These are phyloP conservation scores for Rhyacophila evoluta DNA, from an alignment of 2,888 invertebrate genomes.

Conservation along the genomic window DNA sequence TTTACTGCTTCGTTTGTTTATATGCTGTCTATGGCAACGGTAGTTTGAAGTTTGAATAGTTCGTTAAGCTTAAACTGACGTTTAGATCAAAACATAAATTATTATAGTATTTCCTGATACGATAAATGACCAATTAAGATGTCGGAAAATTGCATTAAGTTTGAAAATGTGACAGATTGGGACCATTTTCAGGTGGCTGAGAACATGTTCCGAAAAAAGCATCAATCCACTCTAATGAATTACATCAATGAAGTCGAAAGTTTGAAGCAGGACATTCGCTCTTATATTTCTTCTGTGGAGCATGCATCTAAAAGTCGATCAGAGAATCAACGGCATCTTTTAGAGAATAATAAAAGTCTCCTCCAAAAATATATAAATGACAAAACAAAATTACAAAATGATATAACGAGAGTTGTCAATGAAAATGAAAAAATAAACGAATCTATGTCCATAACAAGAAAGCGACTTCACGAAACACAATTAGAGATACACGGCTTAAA, in stretches of 20 bases:
- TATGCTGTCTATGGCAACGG: neutral
- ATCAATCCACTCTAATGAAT: constrained; percentile 29
- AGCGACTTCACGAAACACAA: constrained; percentile 23
- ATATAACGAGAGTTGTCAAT: neutral
- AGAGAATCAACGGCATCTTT: constrained; percentile 32
- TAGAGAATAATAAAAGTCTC: constrained; percentile 33
- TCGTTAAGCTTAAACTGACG: constrained; percentile 32
- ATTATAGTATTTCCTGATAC: neutral
- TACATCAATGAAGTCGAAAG: constrained; percentile 34
- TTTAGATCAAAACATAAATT: neutral
- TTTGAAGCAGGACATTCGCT: constrained; percentile 28
- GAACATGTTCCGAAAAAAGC: constrained; percentile 38
- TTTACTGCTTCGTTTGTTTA: neutral
- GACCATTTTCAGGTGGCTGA: constrained; percentile 34
- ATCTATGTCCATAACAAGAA: constrained; percentile 6
- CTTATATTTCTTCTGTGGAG: constrained; percentile 28
- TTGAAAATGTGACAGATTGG: constrained; percentile 37
- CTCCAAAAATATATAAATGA: constrained; percentile 33
- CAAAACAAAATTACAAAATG: constrained; percentile 8
- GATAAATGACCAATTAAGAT: constrained; percentile 27
- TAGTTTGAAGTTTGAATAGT: constrained; percentile 26
- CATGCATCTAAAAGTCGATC: constrained; percentile 29
- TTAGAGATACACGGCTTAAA: constrained; percentile 17
- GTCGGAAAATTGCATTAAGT: constrained; percentile 25
- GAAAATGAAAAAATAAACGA: constrained; percentile 34